Percentiles rank a stretch among this genome's conserved stretches.
Conservation (phyloP, 2,888 invertebrate genomes). For the Cheilosia variabilis region DNA sequence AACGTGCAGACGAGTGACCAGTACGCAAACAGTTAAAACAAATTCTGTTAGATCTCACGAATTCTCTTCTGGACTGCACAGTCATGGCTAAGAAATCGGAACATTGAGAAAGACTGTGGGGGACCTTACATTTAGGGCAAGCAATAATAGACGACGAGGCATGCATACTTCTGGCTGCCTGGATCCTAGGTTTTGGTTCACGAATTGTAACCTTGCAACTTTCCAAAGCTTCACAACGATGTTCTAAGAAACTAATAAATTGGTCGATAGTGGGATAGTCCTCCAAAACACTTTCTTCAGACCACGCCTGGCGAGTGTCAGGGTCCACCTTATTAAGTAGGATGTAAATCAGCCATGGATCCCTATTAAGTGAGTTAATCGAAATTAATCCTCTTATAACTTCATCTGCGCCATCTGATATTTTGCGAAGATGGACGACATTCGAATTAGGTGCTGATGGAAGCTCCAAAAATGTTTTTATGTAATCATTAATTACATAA, state of each 20-base stretch:
- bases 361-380: conserved; percentile 4
- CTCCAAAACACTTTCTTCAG: conserved; percentile 13
- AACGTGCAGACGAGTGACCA: not conserved
- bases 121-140: not conserved
- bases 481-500: not conserved
- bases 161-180: conserved; percentile 22
- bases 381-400: not conserved
- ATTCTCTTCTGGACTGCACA: not conserved
- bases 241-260: conserved; percentile 33
- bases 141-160: not conserved
- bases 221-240: conserved; percentile 38
- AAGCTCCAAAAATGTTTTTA: not conserved
- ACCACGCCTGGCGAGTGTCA: conserved; percentile 36
- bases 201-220: not conserved
- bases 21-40: conserved; percentile 17
- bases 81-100: not conserved
- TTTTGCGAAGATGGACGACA: not conserved
- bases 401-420: not conserved
- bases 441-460: not conserved
- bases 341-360: conserved; percentile 43
- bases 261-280: conserved; percentile 13
- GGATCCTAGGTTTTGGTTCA: not conserved
- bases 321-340: conserved; percentile 37
- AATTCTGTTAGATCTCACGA: not conserved
- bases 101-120: not conserved